Base-by-base conservation (phyloP, 2,888 invertebrate genomes). In the Diadegma fenestrale region DNA sequence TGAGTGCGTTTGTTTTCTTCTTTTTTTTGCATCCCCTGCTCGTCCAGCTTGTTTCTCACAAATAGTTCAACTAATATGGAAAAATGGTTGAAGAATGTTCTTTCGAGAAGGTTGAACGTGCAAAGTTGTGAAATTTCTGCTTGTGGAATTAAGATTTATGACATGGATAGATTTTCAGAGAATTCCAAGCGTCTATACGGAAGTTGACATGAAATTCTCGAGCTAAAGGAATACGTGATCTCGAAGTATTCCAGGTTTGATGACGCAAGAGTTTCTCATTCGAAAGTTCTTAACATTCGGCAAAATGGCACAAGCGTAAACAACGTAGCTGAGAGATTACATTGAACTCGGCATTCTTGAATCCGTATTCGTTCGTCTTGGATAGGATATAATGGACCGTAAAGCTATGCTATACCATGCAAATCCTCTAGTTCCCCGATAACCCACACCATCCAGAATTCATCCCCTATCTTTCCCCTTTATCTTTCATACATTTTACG, bases 361-460 rank as follows among this genome's bases (percentile, higher is more conserved):
- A 68, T 69, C 45, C 54, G 61, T 61, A 48, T 66, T 41, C 58
- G 43, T 66, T 69, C 61, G 48, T 75, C 68, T 33, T 30, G 51
- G 69, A 76, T 72, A 68, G 63, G 77, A 73, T 54, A 72, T 73
- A 73, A 68, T 61, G 78, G 79, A 79, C 64, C 63, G 58, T 73
- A 75, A 82, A 51, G 66, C 71, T 26, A n/a, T n/a, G 8, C 19
- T 48, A 33, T 41, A 30, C 33, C 48, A 64, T 45, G 58, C 71
- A 66, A 72, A 84, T 84, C 77, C 80, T 72, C 64, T 33, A 37
- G 71, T 83, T 72, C 54, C 48, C 66, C 80, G 84, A 84, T 72
- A 77, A 83, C 71, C 69, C 71, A 64, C 64, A 22, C 33, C 64
- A 45, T 22, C 64, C n/a, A 48, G 48, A 33, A 17, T 66, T 54